A percentile compares a stretch with the other conserved stretches of the same genome.
Evolutionary conservation across 2,113 vertebrate genomes (phyloP).

Genomic region (Spermophilus dauricus): DNA sequence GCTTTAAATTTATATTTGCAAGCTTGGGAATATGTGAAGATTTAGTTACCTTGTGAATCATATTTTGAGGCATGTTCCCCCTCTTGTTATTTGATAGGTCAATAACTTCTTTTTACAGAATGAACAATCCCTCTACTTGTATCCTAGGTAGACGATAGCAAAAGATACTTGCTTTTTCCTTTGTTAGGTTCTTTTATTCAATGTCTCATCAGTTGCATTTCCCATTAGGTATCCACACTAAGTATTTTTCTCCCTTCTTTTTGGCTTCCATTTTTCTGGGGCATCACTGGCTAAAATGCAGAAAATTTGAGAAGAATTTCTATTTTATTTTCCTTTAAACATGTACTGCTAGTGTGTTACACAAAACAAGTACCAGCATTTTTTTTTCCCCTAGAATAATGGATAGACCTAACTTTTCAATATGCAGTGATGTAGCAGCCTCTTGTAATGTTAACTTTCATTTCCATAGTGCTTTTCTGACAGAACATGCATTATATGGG

Average conservation of each 20-base stretch:
- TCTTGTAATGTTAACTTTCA: slow-evolving; percentile 33
- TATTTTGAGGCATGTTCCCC: neutral
- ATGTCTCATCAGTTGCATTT: neutral
- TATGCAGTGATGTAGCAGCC: slow-evolving; percentile 40
- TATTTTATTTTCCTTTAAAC: slow-evolving; percentile 22
- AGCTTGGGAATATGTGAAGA: neutral
- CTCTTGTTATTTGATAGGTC: neutral
- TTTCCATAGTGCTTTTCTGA: slow-evolving; percentile 60
- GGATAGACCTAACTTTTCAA: slow-evolving; percentile 47
- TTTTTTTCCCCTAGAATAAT: slow-evolving; percentile 44
- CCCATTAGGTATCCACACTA: neutral
- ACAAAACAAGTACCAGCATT: neutral
- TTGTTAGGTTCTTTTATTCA: neutral
- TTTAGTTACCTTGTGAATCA: neutral
- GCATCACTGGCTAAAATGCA: neutral
- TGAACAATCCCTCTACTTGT: neutral
- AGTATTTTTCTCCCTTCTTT: neutral
- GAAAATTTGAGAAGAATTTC: neutral
- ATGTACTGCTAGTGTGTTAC: neutral
- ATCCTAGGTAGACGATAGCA: neutral
- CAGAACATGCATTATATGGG: slow-evolving; percentile 25
- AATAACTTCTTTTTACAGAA: neutral
- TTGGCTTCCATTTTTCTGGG: neutral
- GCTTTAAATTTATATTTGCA: neutral
- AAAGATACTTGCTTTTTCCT: neutral